A percentile compares a stretch with the other conserved stretches of the same genome.
These are phyloP conservation scores for Agelastica alni DNA, from an alignment of 2,888 invertebrate species.

Conservation along the genomic window DNA sequence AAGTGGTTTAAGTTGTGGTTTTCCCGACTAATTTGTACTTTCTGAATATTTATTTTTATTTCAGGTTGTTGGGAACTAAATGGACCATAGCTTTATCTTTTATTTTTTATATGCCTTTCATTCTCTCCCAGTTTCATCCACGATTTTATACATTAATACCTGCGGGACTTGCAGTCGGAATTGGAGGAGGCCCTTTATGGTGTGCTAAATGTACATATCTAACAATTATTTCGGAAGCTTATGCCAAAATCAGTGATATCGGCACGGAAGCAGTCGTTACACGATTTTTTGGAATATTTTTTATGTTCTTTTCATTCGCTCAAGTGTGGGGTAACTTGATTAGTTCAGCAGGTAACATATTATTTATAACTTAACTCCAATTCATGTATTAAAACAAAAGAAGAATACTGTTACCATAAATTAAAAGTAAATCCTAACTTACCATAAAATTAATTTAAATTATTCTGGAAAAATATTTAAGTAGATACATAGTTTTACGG, in stretches of 20 bases:
- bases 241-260: conserved; percentile 72
- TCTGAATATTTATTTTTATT: too few species aligned
- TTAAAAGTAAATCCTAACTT: too few species aligned
- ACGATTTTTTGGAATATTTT: conserved; percentile 92
- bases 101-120: conserved; percentile 89
- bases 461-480: too few species aligned
- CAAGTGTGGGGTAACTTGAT: conserved; percentile 94
- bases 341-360: conserved; percentile 72
- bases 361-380: not conserved
- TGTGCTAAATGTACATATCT: conserved; percentile 94
- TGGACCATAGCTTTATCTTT: conserved; percentile 86
- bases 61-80: conserved; percentile 87
- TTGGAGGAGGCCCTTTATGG: conserved; percentile 93
- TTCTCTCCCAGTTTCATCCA: conserved; percentile 88
- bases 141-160: conserved; percentile 83
- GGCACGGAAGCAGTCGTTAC: conserved; percentile 80
- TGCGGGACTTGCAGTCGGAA: conserved; percentile 79
- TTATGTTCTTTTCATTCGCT: conserved; percentile 95
- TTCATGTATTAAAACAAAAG: too few species aligned
- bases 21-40: too few species aligned
- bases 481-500: too few species aligned
- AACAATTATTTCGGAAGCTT: conserved; percentile 80
- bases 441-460: too few species aligned
- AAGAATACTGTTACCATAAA: too few species aligned
- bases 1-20: too few species aligned